These are phyloP conservation scores for Tetragonula clypearis DNA, from an alignment of 1,140 invertebrate species.

Conservation along the genomic window DNA sequence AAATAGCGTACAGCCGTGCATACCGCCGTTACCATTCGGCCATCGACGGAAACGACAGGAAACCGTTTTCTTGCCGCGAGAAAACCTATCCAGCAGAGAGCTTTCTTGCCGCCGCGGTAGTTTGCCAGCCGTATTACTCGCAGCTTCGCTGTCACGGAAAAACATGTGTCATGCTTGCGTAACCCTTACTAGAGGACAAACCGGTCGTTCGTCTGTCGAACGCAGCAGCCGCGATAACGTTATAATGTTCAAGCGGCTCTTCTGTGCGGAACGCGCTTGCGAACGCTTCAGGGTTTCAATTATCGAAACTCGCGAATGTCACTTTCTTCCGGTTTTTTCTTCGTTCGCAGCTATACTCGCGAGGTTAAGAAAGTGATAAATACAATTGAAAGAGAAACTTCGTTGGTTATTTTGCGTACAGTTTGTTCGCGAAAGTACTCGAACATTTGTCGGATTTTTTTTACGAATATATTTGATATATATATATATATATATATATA, in stretches of 20 bases:
- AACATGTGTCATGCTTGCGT: constrained; percentile 40
- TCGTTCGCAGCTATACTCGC: too few species aligned
- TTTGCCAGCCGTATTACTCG: constrained; percentile 25
- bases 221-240: constrained; percentile 22
- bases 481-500: too few species aligned
- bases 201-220: constrained; percentile 43
- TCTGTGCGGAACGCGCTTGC: background rate
- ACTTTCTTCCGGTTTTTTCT: background rate
- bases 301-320: background rate
- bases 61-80: constrained; percentile 57
- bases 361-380: too few species aligned
- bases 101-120: constrained; percentile 56
- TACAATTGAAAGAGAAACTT: too few species aligned
- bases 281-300: background rate
- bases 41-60: constrained; percentile 53
- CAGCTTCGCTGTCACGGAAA: constrained; percentile 37
- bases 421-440: too few species aligned
- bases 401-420: too few species aligned
- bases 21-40: constrained; percentile 9
- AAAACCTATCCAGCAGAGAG: constrained; percentile 60
- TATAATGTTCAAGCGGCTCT: background rate
- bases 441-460: too few species aligned
- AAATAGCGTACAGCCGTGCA: constrained; percentile 27
- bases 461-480: too few species aligned
- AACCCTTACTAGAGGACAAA: constrained; percentile 24